Evolutionary conservation across 2,113 vertebrate genomes (phyloP).

Genomic region (Alethe castanea): DNA sequence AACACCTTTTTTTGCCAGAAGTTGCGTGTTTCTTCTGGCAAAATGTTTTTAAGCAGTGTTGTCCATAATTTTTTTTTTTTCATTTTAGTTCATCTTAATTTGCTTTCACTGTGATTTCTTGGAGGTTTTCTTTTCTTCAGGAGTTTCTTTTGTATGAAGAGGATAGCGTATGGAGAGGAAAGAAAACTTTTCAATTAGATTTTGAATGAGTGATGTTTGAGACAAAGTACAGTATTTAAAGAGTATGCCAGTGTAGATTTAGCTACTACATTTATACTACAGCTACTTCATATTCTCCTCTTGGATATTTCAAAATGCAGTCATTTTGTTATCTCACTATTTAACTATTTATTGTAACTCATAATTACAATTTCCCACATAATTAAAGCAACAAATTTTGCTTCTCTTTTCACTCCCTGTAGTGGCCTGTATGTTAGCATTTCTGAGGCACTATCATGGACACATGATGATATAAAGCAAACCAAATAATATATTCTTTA

Average conservation of each 20-base stretch:
- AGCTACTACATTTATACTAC: not conserved
- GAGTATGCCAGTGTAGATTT: not conserved
- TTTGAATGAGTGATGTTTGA: not conserved
- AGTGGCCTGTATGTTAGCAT: not conserved
- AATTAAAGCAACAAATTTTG: not conserved
- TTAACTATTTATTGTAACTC: not conserved
- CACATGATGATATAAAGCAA: not conserved
- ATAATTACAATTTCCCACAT: not conserved
- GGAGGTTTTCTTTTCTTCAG: too few species aligned
- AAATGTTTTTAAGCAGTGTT: not conserved
- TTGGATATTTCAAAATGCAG: not conserved
- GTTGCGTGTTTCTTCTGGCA: not conserved
- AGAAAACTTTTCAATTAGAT: not conserved
- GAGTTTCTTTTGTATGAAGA: not conserved
- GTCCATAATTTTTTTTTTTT: rapidly evolving
- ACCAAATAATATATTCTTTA: not conserved
- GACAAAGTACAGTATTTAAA: not conserved
- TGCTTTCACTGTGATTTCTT: not conserved
- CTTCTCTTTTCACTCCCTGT: not conserved
- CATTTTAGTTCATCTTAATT: not conserved
- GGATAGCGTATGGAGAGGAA: not conserved
- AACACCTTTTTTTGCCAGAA: not conserved
- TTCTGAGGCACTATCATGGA: not conserved
- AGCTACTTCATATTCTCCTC: not conserved
- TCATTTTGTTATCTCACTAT: not conserved